Percentiles rank a stretch among this genome's conserved stretches.
Evolutionary conservation across 2,113 vertebrate genomes (phyloP).

Genomic region (Burhinus oedicnemus): DNA sequence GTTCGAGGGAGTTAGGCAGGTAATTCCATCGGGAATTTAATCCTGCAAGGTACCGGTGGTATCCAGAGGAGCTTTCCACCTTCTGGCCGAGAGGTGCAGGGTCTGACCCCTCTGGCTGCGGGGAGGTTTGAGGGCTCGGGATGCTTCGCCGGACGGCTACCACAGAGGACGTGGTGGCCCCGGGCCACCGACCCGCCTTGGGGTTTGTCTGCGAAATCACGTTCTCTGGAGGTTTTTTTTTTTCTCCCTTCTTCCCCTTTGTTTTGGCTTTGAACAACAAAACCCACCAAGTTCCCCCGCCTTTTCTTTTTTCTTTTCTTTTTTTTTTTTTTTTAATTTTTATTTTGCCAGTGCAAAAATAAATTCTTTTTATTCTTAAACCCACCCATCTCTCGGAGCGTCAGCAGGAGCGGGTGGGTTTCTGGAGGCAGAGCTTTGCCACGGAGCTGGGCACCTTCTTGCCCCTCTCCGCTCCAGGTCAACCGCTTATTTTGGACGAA

Average conservation of each 20-base stretch:
- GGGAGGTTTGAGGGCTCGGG: not conserved
- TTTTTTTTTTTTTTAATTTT: not conserved
- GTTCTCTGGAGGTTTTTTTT: not conserved
- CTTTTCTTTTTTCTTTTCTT: not conserved
- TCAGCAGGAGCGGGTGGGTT: not conserved
- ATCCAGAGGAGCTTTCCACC: not conserved
- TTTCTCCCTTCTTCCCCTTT: not conserved
- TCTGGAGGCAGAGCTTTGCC: not conserved
- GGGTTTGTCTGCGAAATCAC: not conserved
- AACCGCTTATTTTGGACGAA: not conserved
- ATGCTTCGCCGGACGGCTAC: rapidly evolving
- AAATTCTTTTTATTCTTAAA: not conserved
- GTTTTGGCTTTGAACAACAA: not conserved
- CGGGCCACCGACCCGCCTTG: rapidly evolving
- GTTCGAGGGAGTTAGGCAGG: not conserved
- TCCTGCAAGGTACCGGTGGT: not conserved
- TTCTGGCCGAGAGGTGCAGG: not conserved
- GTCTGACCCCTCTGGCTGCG: too few species aligned
- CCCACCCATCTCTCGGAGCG: not conserved
- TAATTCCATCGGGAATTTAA: not conserved
- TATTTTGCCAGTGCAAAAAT: not conserved
- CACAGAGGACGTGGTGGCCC: rapidly evolving
- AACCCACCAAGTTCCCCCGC: rapidly evolving
- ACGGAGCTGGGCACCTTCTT: rapidly evolving
- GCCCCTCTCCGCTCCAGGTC: rapidly evolving